phyloP scores from a whole-genome alignment of 92 coral and sea anemone genomes.

The Epizoanthus rinbou region DNA sequence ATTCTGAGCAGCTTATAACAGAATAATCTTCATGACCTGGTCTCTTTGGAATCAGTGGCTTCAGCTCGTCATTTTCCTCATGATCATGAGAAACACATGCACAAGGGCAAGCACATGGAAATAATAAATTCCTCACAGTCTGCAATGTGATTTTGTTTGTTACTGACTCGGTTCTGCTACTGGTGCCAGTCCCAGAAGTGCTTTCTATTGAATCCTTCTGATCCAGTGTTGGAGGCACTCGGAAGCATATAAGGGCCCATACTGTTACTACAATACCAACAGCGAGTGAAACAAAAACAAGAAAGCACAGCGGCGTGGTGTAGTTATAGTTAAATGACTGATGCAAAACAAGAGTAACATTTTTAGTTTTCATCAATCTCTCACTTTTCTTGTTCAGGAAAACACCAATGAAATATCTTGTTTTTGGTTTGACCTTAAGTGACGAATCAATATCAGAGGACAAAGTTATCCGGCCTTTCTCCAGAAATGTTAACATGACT shows the following conservation, averaged over 20 bases:
- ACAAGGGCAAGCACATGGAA: constrained; percentile 26
- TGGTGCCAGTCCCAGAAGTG: not conserved
- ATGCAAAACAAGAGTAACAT: constrained; percentile 48
- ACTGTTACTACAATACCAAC: constrained; percentile 80
- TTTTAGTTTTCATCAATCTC: constrained; percentile 31
- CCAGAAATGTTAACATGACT: constrained; percentile 54
- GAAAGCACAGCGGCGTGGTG: constrained; percentile 65
- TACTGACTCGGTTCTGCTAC: not conserved
- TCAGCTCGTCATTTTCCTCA: constrained; percentile 51
- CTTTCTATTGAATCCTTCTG: constrained; percentile 17
- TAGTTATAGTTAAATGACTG: constrained; percentile 73
- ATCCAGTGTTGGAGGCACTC: constrained; percentile 68
- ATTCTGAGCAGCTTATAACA: constrained; percentile 44
- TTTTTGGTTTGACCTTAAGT: constrained; percentile 30
- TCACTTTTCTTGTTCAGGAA: constrained; percentile 35
- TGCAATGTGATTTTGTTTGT: constrained; percentile 23
- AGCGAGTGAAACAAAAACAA: constrained; percentile 60
- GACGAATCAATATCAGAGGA: constrained; percentile 64
- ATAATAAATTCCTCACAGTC: constrained; percentile 30
- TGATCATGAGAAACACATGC: constrained; percentile 13
- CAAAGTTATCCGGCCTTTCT: constrained; percentile 72
- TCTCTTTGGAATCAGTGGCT: constrained; percentile 59
- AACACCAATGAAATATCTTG: constrained; percentile 77
- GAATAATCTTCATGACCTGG: constrained; percentile 4
- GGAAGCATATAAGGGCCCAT: constrained; percentile 86